phyloP scores from a whole-genome alignment of 2,888 invertebrate species.

The Galerucella pusilla region DNA sequence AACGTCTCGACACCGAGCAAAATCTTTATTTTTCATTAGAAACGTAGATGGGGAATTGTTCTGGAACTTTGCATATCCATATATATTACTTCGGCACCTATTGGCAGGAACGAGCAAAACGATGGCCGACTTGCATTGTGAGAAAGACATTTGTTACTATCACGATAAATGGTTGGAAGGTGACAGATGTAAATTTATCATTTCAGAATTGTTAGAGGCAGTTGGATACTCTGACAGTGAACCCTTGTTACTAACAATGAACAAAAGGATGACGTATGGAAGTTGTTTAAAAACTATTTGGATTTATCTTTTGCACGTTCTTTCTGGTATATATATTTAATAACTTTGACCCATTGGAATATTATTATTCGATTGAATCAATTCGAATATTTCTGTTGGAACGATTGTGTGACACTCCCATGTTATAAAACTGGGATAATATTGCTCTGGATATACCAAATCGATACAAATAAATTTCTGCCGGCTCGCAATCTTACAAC shows the following conservation, averaged over 20 bases:
- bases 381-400: too few species aligned
- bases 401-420: too few species aligned
- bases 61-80: constrained; percentile 28
- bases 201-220: not conserved
- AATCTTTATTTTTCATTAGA: constrained; percentile 4
- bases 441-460: too few species aligned
- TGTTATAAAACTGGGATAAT: too few species aligned
- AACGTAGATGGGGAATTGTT: not conserved
- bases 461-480: too few species aligned
- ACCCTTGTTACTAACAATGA: not conserved
- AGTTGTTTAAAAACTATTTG: not conserved
- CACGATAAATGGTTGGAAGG: constrained; percentile 25
- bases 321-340: too few species aligned
- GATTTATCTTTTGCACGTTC: not conserved
- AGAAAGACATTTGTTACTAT: constrained; percentile 32
- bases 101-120: constrained; percentile 8
- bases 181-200: constrained; percentile 23
- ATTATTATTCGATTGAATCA: too few species aligned
- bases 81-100: constrained; percentile 19
- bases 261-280: not conserved
- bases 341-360: too few species aligned
- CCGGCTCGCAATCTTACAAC: too few species aligned
- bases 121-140: constrained; percentile 24
- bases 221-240: constrained; percentile 3
- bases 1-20: not conserved